phyloP scores from a whole-genome alignment of 2,113 vertebrate genomes.

The Rhinogobius similis region DNA sequence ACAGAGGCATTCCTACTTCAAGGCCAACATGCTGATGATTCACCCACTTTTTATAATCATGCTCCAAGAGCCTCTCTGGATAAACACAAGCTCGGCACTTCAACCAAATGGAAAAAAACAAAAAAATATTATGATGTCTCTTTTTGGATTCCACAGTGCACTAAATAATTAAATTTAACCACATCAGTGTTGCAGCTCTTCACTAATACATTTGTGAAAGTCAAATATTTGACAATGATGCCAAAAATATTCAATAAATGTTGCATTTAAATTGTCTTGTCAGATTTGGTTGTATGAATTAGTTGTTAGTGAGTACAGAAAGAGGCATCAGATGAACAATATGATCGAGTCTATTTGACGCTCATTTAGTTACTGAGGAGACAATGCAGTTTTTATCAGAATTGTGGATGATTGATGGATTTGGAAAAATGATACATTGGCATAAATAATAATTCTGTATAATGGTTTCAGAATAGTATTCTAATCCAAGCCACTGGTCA shows the following conservation, averaged over 20 bases:
- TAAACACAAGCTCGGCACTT: background rate
- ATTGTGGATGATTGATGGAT: no score
- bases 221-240: background rate
- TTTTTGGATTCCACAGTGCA: background rate
- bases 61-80: background rate
- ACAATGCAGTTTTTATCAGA: no score
- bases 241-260: background rate
- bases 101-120: background rate
- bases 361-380: no score
- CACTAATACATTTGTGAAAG: background rate
- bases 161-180: background rate
- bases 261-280: background rate
- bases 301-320: background rate
- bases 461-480: background rate
- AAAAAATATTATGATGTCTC: background rate
- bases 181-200: background rate
- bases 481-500: no score
- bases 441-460: no score
- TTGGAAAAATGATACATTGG: no score
- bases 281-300: background rate
- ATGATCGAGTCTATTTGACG: no score
- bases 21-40: constrained; percentile 9
- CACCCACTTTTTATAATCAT: background rate
- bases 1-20: background rate
- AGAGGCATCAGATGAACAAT: no score